Base-by-base conservation (phyloP, 2,113 vertebrate genomes). In the Oncorhynchus nerka region DNA sequence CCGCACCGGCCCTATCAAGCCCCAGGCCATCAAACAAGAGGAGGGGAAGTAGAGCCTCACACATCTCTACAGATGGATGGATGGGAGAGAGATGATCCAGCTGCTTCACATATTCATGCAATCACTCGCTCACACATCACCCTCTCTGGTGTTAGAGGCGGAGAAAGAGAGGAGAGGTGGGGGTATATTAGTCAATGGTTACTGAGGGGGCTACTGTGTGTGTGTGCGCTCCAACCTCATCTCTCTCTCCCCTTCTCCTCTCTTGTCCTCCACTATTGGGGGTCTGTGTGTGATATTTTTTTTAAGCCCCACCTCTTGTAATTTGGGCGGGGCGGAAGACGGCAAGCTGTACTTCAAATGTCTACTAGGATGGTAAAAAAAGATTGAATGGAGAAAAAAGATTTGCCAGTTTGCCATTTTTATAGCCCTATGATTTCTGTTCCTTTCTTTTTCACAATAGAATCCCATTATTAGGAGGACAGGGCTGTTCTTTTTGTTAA, bases 1-100 rank as follows among this genome's bases (percentile, higher is more conserved):
- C 81, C 93, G 98, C 90, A 99, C 98, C 87, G 98, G 98, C 93
- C 98, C 97, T 90, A 99, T 99, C 83, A 99, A 99, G 89, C 98
- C 98, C 81, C 98, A 99, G 93, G 96, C 97, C 75, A 97, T 99
- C 91, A 99, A 99, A 94, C 95, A 97, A 0, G 97, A 99, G 87
- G 98, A 99, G 90, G 94, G 96, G 87, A 99, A 99, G 92, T 99
- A 94, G 75, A 70, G 79, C 81, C 15, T 30, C 28, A 13, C n/a
- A 22, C 59, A 22, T 65, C 74, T 55, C 73, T 68, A 78, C 59
- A 68, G 85, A 80, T 30, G 67, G 83, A 76, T 4, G 24, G 39
- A 70, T 24, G 15, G 74, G 39, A 45, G 39, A 45, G 39, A 12
- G 39, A 83, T 78, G 85, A 76, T 78, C 59, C 7, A 79, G 73